These are phyloP conservation scores for Rosalia funebris DNA, from an alignment of 2,888 invertebrate genomes.

Conservation along the genomic window DNA sequence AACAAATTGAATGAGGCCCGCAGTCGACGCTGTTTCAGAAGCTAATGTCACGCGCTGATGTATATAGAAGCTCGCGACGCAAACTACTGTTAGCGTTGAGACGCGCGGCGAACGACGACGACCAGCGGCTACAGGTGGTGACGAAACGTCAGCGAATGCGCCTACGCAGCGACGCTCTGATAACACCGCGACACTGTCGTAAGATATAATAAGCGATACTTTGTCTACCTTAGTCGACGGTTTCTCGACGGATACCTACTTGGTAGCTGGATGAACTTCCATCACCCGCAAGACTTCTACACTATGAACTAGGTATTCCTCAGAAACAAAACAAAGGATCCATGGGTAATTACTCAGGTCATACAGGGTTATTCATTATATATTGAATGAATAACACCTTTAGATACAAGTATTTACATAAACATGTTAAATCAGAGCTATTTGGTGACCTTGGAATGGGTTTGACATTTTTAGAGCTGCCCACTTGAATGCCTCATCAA, in stretches of 20 bases:
- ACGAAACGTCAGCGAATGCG: conserved; percentile 15
- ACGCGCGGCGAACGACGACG: conserved; percentile 3
- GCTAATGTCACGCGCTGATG: conserved; percentile 17
- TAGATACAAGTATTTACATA: not conserved
- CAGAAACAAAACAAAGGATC: not conserved
- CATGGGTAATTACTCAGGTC: not conserved
- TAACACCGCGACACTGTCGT: conserved; percentile 7
- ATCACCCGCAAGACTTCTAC: no score
- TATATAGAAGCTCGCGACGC: conserved; percentile 11
- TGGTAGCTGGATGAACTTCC: no score
- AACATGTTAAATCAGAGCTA: no score
- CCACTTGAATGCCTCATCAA: no score
- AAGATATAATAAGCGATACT: not conserved
- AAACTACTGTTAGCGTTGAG: conserved; percentile 16
- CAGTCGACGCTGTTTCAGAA: conserved; percentile 2
- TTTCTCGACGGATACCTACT: no score
- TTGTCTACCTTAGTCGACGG: not conserved
- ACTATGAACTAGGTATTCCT: not conserved
- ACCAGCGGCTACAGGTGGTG: conserved; percentile 17
- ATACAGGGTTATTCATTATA: not conserved
- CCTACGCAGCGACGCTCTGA: conserved; percentile 11
- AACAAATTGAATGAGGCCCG: not conserved
- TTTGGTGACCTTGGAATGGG: no score
- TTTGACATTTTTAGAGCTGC: no score
- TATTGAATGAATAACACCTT: not conserved